A percentile compares a stretch with the other conserved stretches of the same genome.
Evolutionary conservation across 2,113 vertebrate genomes (phyloP).

Genomic region (Gymnocephalus cernua): DNA sequence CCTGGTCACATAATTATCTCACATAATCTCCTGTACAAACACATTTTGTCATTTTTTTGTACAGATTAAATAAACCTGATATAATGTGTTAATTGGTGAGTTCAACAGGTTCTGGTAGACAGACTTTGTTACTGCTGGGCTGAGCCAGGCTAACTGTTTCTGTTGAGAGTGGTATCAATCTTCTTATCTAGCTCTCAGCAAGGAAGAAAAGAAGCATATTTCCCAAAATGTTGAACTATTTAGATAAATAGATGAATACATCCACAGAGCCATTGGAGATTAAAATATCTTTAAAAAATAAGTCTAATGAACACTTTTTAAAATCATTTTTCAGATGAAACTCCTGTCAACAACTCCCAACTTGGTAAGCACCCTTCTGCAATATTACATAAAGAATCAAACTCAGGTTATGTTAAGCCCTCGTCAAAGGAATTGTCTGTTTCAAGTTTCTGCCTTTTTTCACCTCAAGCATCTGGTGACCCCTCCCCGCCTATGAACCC

Average conservation of each 20-base stretch:
- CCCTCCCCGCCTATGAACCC: constrained; percentile 85
- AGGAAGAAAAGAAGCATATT: neutral
- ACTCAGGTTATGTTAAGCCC: constrained; percentile 15
- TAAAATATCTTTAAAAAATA: neutral
- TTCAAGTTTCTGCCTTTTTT: constrained; percentile 40
- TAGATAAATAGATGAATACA: neutral
- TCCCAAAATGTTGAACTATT: neutral
- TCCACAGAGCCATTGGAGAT: neutral
- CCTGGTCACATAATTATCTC: neutral
- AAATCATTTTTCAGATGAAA: constrained; percentile 89
- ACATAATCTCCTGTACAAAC: neutral
- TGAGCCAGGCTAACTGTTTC: neutral
- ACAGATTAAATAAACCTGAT: neutral
- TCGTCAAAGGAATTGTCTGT: neutral
- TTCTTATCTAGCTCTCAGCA: neutral
- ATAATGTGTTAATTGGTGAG: neutral
- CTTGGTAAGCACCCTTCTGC: constrained; percentile 88
- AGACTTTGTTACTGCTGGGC: neutral
- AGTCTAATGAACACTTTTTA: constrained; percentile 6
- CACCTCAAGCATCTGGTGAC: constrained; percentile 63
- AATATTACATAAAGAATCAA: neutral
- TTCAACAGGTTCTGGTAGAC: neutral
- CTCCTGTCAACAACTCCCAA: constrained; percentile 92
- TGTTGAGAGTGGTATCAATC: neutral
- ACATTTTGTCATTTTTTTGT: neutral